Conservation (phyloP, 2,888 invertebrate genomes). For the Plebejus melissa region DNA sequence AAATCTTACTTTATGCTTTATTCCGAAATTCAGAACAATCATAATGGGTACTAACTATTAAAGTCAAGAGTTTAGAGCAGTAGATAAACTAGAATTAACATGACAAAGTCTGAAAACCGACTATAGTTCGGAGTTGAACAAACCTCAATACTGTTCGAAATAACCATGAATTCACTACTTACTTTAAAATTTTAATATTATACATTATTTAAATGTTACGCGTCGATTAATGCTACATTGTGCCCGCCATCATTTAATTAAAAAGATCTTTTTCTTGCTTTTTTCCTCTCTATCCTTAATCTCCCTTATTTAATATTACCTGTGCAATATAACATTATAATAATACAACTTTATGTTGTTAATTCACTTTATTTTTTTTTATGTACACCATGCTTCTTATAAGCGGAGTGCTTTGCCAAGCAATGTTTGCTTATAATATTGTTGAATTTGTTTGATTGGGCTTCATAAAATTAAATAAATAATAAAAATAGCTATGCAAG, state of each 20-base stretch:
- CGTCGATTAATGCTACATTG: neutral
- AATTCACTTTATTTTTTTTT: no score
- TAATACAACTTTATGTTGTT: no score
- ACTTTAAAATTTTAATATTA: neutral
- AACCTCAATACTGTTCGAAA: conserved; percentile 6
- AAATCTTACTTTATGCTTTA: no score
- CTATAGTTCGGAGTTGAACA: neutral
- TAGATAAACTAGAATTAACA: conserved; percentile 5
- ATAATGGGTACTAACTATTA: neutral
- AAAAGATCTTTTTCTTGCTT: neutral
- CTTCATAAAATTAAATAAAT: no score
- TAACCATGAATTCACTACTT: neutral
- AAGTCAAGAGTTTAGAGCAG: neutral
- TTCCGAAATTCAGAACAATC: neutral
- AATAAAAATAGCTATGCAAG: no score
- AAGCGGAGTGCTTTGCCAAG: no score
- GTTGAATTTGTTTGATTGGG: no score
- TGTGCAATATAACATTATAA: no score
- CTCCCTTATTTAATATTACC: no score
- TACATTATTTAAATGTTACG: neutral
- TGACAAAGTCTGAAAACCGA: conserved; percentile 5
- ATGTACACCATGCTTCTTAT: no score
- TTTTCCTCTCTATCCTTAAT: neutral
- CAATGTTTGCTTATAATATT: no score
- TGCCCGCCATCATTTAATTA: neutral